Conservation (phyloP, 2,797 vertebrate genomes). For the Enteromius afrohamiltoni region DNA sequence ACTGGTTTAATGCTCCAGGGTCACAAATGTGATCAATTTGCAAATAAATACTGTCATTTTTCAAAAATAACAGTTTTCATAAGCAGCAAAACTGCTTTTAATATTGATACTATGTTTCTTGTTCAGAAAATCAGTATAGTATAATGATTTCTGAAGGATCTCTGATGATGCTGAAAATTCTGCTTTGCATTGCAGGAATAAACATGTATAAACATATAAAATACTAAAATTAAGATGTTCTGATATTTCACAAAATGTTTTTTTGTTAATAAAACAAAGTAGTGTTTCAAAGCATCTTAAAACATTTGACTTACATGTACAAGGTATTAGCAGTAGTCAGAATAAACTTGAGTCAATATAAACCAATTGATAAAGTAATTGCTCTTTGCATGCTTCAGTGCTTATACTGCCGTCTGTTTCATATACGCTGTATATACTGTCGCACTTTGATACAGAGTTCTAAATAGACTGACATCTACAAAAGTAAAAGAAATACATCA, state of each 20-base stretch:
- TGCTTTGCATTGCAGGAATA: not conserved
- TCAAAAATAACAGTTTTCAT: not conserved
- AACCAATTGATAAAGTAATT: conserved; percentile 28
- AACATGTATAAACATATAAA: not conserved
- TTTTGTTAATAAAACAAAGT: no score
- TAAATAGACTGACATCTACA: not conserved
- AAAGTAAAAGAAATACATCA: not conserved
- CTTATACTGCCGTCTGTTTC: not conserved
- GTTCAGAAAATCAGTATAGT: not conserved
- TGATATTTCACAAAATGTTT: not conserved
- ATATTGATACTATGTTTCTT: not conserved
- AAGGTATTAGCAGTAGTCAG: not conserved
- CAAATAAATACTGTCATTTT: not conserved
- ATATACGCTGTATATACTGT: not conserved
- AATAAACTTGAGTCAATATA: conserved; percentile 16
- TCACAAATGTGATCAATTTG: not conserved
- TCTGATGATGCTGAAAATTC: no score
- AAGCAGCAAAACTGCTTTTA: not conserved
- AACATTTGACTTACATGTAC: not conserved
- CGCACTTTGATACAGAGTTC: not conserved
- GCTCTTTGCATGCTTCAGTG: conserved; percentile 6
- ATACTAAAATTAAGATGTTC: not conserved
- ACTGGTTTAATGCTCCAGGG: no score
- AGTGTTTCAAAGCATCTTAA: not conserved
- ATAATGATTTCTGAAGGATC: not conserved